Conservation (phyloP, 2,797 vertebrate genomes). For the Percopsis omiscomaycus region DNA sequence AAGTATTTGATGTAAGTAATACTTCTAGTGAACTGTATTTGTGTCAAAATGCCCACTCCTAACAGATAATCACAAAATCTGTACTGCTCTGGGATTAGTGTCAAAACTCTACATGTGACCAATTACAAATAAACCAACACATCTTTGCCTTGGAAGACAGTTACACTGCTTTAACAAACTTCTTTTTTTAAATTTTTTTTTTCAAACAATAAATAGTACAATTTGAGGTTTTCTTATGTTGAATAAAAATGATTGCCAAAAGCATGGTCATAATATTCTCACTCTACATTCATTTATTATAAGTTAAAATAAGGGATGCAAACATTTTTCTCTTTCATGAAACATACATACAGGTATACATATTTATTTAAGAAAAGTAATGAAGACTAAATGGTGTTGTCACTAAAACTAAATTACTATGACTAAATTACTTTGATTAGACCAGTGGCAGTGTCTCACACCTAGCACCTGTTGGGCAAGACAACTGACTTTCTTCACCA, state of each 20-base stretch:
- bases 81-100: background rate
- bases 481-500: too few relatives aligned
- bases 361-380: too few relatives aligned
- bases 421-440: too few relatives aligned
- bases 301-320: background rate
- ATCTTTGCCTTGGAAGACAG: constrained; percentile 10
- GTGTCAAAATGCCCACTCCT: constrained; percentile 3
- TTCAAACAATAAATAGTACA: background rate
- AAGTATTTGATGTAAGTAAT: background rate
- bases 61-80: background rate
- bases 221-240: background rate
- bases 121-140: background rate
- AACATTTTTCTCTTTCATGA: background rate
- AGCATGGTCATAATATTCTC: constrained; percentile 8
- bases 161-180: background rate
- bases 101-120: constrained; percentile 5
- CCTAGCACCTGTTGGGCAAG: too few relatives aligned
- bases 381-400: too few relatives aligned
- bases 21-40: background rate
- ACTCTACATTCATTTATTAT: background rate
- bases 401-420: too few relatives aligned
- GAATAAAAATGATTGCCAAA: constrained; percentile 27
- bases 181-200: background rate
- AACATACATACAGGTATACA: too few relatives aligned
- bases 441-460: too few relatives aligned